A percentile compares a stretch with the other conserved stretches of the same genome.
Conservation (phyloP, 2,113 vertebrate species). For the Bufo bufo region DNA sequence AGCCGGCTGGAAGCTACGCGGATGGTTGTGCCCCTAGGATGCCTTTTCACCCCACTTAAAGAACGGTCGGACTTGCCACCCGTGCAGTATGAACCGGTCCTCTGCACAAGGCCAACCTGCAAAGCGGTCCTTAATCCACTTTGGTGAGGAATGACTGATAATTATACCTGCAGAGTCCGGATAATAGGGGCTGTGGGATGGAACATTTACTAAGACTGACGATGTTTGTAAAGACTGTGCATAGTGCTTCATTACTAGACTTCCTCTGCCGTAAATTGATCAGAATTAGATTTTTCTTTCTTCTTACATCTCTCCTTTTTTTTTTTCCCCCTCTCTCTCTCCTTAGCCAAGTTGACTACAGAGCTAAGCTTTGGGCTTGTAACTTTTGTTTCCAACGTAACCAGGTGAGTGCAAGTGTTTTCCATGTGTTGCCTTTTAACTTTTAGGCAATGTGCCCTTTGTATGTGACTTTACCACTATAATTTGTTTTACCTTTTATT, state of each 20-base stretch:
- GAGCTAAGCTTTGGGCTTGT: constrained; percentile 97
- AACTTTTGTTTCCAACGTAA: constrained; percentile 99
- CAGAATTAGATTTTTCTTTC: not conserved
- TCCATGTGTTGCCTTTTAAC: not conserved
- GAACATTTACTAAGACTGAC: no score
- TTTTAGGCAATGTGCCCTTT: not conserved
- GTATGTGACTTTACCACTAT: not conserved
- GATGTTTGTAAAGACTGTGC: no score
- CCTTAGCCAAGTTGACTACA: constrained; percentile 93
- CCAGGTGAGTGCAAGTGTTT: constrained; percentile 74
- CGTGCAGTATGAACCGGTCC: constrained; percentile 91
- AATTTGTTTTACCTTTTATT: not conserved
- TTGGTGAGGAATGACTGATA: constrained; percentile 78
- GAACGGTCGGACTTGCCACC: constrained; percentile 90
- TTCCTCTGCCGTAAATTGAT: no score
- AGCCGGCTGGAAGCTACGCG: constrained; percentile 93
- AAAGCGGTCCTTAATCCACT: constrained; percentile 95
- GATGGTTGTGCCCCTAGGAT: constrained; percentile 92
- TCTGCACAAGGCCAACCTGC: constrained; percentile 91
- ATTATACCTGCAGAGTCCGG: not conserved
- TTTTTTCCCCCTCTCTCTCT: constrained; percentile 60
- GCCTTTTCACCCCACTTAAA: constrained; percentile 92
- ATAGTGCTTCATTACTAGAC: no score
- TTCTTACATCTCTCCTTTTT: not conserved
- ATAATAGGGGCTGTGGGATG: not conserved